phyloP scores from a whole-genome alignment of 2,888 invertebrate genomes.

The Ichneumoninae sp. region DNA sequence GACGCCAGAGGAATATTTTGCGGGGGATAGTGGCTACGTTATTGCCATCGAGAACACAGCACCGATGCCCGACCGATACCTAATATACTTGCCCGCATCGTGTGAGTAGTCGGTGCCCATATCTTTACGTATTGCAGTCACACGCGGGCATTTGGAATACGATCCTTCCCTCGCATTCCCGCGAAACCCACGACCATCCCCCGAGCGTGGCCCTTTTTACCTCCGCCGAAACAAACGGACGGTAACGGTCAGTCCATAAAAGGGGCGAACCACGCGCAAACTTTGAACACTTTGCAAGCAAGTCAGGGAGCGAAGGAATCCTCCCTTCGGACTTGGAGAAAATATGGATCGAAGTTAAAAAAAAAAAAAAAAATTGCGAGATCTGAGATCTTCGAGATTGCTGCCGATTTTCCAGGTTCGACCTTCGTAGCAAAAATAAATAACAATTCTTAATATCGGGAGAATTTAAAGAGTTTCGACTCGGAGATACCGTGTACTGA shows the following conservation, averaged over 20 bases:
- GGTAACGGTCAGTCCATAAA: constrained; percentile 3
- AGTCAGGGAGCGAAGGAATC: constrained; percentile 9
- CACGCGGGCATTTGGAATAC: constrained; percentile 36
- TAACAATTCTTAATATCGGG: not conserved
- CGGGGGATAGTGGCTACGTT: constrained; percentile 46
- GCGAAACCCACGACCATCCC: not conserved
- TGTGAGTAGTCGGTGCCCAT: constrained; percentile 13
- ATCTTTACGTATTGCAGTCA: constrained; percentile 38
- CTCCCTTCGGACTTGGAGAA: not conserved
- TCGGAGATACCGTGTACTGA: no score
- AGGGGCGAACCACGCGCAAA: not conserved
- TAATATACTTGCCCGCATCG: not conserved
- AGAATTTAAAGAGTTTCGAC: no score
- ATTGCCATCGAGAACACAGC: constrained; percentile 43
- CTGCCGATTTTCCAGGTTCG: not conserved
- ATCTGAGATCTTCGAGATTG: not conserved
- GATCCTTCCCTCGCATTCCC: constrained; percentile 36
- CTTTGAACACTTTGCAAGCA: constrained; percentile 11
- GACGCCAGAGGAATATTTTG: constrained; percentile 46
- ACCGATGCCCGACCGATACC: constrained; percentile 33
- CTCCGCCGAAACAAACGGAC: not conserved
- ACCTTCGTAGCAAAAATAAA: not conserved
- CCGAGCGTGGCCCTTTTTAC: not conserved
- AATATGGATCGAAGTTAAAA: not conserved
- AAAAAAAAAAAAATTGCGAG: constrained; percentile 7